These are phyloP conservation scores for Rotaria sp. DNA, from an alignment of 2,888 invertebrate genomes.

Conservation along the genomic window DNA sequence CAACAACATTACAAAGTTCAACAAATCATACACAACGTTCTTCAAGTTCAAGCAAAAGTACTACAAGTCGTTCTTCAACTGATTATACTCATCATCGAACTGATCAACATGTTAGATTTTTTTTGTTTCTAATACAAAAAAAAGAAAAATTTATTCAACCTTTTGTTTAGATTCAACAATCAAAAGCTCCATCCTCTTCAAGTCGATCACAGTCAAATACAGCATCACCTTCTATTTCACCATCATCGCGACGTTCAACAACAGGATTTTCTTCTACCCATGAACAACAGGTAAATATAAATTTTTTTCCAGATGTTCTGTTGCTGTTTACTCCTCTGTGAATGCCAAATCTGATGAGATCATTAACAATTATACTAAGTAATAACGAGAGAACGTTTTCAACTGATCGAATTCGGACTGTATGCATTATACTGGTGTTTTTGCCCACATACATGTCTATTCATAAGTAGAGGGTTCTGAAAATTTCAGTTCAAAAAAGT, in stretches of 20 bases:
- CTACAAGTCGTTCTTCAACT: background rate
- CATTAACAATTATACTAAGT: too few relatives aligned
- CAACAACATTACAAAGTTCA: background rate
- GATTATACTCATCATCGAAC: background rate
- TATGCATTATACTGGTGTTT: too few relatives aligned
- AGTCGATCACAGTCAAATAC: background rate
- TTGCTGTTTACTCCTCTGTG: too few relatives aligned
- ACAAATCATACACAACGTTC: background rate
- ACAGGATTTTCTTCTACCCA: background rate
- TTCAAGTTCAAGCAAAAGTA: background rate
- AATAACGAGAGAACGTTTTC: too few relatives aligned
- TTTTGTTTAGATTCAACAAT: background rate
- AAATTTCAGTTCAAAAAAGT: too few relatives aligned
- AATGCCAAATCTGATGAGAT: too few relatives aligned
- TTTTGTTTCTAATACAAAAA: too few relatives aligned
- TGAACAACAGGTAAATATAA: background rate
- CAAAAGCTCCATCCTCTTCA: background rate
- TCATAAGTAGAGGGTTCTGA: too few relatives aligned
- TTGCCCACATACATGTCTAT: too few relatives aligned
- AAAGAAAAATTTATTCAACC: background rate
- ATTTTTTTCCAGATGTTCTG: background rate
- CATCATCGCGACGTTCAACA: background rate
- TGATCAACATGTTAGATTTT: background rate
- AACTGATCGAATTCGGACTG: too few relatives aligned
- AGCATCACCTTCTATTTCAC: background rate